Evolutionary conservation across 2,888 invertebrate genomes (phyloP), one percentile per base, ranked within the genome.

Genomic region (Plagiodera versicolora): DNA sequence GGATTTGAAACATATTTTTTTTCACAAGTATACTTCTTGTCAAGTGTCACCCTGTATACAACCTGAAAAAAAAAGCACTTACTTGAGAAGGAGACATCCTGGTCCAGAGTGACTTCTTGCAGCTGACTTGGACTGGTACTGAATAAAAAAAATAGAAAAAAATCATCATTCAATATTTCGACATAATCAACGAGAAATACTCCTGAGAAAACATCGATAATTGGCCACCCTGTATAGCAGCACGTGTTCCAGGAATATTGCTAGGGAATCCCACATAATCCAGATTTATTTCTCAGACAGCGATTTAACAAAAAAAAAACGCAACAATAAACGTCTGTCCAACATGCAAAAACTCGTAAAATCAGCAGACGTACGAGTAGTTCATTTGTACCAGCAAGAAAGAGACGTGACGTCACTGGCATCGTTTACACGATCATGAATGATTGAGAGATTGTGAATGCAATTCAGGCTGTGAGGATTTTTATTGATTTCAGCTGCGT

Each of bases 71-170:
- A 47, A 44, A 45, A 14, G 14, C 70, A 78, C 78, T 78, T 73
- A 79, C 79, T 77, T 64, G 76, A 73, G 68, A 77, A 75, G 50
- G 76, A 83, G 16, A 80, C 82, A 70, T 85, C 85, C 52, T 79
- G 82, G 71, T 85, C 84, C 75, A 87, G 78, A 49, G 87, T 86
- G 78, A 88, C 86, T 81, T 89, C 89, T 78, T 89, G 86, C 63
- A 89, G 79, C 74, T 86, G 87, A 66, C 88, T 84, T 16, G 89
- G 89, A 76, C 87, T 89, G 56, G 88, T 87, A 75, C 89, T 89
- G 85, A 52, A 86, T 85, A 61, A 70, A 69, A 73, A 65, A 59
- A n/a, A n/a, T n/a, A n/a, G n/a, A n/a, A n/a, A n/a, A n/a, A n/a
- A n/a, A n/a, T n/a, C n/a, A n/a, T n/a, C n/a, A n/a, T n/a, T n/a